Conservation (phyloP, 2,113 vertebrate genomes). For the human (Homo sapiens) region DNA sequence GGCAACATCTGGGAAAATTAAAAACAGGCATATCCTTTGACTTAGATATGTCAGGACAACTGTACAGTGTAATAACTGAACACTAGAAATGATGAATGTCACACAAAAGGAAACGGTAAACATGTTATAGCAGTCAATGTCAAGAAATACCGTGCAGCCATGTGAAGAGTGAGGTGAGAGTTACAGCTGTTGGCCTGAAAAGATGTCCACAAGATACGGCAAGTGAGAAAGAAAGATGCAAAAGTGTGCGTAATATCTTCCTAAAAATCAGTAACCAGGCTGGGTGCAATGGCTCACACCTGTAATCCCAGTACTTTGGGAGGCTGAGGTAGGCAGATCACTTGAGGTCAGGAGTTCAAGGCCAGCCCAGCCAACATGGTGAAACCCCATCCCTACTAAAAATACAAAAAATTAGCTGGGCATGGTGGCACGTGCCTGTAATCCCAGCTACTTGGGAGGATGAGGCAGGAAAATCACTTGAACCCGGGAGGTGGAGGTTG, state of each 20-base stretch:
- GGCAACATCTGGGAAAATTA: background rate
- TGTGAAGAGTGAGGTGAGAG: background rate
- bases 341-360: no score
- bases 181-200: background rate
- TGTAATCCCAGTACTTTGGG: no score
- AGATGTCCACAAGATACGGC: fast-evolving
- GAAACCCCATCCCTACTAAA: no score
- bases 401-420: no score
- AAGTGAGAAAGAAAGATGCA: background rate
- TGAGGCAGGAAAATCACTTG: background rate
- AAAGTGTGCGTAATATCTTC: fast-evolving
- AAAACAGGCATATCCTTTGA: background rate
- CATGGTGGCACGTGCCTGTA: no score
- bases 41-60: background rate
- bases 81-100: no score
- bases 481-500: background rate
- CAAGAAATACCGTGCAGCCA: fast-evolving
- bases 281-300: no score
- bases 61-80: fast-evolving
- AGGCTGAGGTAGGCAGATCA: no score
- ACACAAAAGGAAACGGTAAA: fast-evolving
- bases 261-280: background rate
- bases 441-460: background rate
- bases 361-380: no score
- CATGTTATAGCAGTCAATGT: fast-evolving